These are phyloP conservation scores for Rhodophaea formosa DNA, from an alignment of 2,888 invertebrate genomes.

Conservation along the genomic window DNA sequence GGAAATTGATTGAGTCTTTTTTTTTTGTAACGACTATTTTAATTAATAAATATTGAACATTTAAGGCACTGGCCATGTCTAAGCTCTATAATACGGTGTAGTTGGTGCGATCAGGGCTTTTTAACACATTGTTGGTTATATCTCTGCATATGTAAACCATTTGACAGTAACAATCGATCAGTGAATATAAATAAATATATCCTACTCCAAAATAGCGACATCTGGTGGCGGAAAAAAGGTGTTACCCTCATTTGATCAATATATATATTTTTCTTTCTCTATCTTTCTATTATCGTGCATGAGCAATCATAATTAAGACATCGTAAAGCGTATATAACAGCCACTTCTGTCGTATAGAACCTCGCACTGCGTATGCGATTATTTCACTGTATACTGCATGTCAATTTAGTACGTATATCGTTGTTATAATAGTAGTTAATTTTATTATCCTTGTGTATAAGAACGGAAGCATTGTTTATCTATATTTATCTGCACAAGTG, in stretches of 20 bases:
- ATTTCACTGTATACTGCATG: conserved; percentile 26
- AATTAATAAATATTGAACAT: too few species aligned
- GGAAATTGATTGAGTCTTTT: too few species aligned
- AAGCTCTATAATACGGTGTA: too few species aligned
- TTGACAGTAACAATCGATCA: too few species aligned
- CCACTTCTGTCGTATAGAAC: conserved; percentile 53
- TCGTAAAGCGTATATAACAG: conserved; percentile 70
- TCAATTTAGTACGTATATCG: conserved; percentile 13
- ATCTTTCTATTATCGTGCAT: conserved; percentile 43
- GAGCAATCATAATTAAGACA: conserved; percentile 73
- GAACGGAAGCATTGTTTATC: not conserved
- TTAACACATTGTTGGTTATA: too few species aligned
- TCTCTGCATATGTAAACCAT: too few species aligned
- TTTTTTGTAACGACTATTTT: too few species aligned
- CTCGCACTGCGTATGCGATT: conserved; percentile 42
- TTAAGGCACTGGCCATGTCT: too few species aligned
- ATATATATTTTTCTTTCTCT: conserved; percentile 7
- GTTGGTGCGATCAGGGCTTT: too few species aligned
- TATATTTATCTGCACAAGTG: not conserved
- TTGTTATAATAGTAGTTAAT: not conserved
- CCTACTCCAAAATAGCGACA: not conserved
- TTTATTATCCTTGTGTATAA: not conserved
- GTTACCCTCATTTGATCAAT: not conserved
- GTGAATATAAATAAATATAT: too few species aligned
- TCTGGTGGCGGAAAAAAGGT: not conserved